phyloP scores from a whole-genome alignment of 2,113 vertebrate species.

The Hippocampus comes region DNA sequence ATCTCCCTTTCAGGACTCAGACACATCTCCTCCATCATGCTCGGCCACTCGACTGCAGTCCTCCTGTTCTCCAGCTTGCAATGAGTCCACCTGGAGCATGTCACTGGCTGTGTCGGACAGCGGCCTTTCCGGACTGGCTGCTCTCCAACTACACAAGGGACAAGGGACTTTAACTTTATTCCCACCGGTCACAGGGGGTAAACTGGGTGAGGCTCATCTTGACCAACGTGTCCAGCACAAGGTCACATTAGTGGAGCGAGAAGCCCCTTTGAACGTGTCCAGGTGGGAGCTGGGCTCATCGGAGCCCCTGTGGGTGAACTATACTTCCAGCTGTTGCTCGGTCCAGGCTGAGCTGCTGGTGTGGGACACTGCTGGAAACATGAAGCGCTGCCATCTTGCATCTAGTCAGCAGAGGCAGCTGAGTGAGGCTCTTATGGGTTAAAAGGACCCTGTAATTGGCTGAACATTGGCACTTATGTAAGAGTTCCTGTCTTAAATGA shows the following conservation, averaged over 20 bases:
- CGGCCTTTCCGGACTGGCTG: constrained; percentile 69
- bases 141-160: constrained; percentile 61
- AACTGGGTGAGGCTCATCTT: neutral
- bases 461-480: too few relatives aligned
- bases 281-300: constrained; percentile 44
- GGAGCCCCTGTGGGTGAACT: constrained; percentile 55
- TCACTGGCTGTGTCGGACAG: constrained; percentile 65
- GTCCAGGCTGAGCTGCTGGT: constrained; percentile 62
- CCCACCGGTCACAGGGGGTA: constrained; percentile 25
- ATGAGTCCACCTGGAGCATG: constrained; percentile 60
- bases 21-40: constrained; percentile 64
- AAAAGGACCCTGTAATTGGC: too few relatives aligned
- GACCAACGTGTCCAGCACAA: constrained; percentile 22
- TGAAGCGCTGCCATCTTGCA: constrained; percentile 60
- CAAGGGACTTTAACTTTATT: constrained; percentile 58
- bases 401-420: constrained; percentile 52
- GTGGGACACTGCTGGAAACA: constrained; percentile 57
- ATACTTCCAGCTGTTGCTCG: constrained; percentile 72
- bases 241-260: constrained; percentile 47
- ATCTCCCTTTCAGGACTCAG: constrained; percentile 52
- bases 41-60: constrained; percentile 42
- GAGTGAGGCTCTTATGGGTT: constrained; percentile 9
- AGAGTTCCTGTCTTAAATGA: too few relatives aligned
- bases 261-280: constrained; percentile 59
- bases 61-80: constrained; percentile 56